phyloP scores from a whole-genome alignment of 2,888 invertebrate species.

The Acleris sparsana region DNA sequence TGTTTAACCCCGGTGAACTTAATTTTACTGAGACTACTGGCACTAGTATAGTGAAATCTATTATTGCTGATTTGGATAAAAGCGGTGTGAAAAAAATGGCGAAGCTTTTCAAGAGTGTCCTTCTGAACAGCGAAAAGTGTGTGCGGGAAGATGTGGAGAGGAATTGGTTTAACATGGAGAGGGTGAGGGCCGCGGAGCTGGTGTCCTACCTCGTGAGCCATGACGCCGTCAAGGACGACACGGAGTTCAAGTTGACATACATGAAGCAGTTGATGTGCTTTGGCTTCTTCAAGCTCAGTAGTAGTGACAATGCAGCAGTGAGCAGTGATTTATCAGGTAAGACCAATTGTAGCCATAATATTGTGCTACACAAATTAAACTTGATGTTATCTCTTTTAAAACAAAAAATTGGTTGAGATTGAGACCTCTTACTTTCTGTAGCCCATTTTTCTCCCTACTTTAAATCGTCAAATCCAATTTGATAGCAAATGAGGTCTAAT shows the following conservation, averaged over 20 bases:
- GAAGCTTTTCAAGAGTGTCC: conserved; percentile 84
- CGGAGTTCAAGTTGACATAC: conserved; percentile 86
- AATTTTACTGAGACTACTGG: conserved; percentile 89
- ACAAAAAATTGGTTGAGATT: too few relatives aligned
- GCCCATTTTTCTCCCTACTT: too few relatives aligned
- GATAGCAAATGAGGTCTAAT: too few relatives aligned
- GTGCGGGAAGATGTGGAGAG: conserved; percentile 75
- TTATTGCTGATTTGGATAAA: conserved; percentile 83
- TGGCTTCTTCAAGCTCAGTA: conserved; percentile 85
- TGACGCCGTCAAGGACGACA: conserved; percentile 78
- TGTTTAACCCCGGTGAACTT: conserved; percentile 88
- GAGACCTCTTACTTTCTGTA: too few relatives aligned
- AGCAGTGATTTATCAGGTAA: conserved; percentile 85
- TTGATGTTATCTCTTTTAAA: background rate
- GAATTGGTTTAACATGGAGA: conserved; percentile 87
- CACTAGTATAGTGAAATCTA: conserved; percentile 85
- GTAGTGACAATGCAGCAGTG: conserved; percentile 75
- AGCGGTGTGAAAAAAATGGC: conserved; percentile 86
- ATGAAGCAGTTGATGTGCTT: conserved; percentile 86
- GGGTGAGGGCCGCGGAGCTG: conserved; percentile 85
- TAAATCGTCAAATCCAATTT: too few relatives aligned
- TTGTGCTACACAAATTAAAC: background rate
- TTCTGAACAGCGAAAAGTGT: conserved; percentile 82
- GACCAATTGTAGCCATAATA: background rate
- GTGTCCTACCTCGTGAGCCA: conserved; percentile 80